Percentiles rank a stretch among this genome's conserved stretches.
These are phyloP conservation scores for Lordiphosa stackelbergi DNA, from an alignment of 1,140 invertebrate species.

Conservation along the genomic window DNA sequence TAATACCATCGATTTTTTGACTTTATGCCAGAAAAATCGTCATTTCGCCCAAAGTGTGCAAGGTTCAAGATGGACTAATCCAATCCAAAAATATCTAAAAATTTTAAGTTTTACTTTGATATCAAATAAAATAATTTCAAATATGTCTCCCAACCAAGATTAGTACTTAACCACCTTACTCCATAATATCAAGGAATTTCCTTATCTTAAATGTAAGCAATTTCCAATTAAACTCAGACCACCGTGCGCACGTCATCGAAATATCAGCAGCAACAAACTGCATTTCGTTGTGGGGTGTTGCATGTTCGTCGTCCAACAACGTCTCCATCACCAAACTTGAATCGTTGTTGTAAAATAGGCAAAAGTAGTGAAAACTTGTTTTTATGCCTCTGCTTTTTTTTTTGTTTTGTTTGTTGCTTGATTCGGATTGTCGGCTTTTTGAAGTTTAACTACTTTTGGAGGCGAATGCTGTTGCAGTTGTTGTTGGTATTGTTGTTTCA, in stretches of 20 bases:
- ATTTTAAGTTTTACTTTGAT: no score
- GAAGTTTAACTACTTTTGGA: constrained; percentile 72
- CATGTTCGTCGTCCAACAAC: constrained; percentile 26
- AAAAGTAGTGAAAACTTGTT: constrained; percentile 74
- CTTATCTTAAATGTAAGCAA: no score
- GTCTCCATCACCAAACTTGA: constrained; percentile 34
- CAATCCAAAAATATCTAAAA: no score
- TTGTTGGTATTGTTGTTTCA: constrained; percentile 25
- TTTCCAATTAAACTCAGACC: constrained; percentile 5
- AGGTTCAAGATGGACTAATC: no score
- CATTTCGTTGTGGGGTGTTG: constrained; percentile 32
- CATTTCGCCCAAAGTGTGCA: no score
- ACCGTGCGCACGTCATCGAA: constrained; percentile 61
- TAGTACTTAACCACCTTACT: no score
- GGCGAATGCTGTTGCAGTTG: constrained; percentile 35
- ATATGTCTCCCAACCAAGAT: no score
- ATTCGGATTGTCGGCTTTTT: constrained; percentile 54
- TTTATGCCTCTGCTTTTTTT: constrained; percentile 30
- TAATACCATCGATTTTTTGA: no score
- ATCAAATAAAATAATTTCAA: no score
- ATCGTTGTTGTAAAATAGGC: constrained; percentile 60
- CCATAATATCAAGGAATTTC: not conserved
- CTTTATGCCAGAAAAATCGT: no score
- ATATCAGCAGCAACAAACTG: constrained; percentile 5
- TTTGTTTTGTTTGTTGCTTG: constrained; percentile 8